These are phyloP conservation scores for Typhlichthys subterraneus DNA, from an alignment of 2,797 vertebrate species.

Conservation along the genomic window DNA sequence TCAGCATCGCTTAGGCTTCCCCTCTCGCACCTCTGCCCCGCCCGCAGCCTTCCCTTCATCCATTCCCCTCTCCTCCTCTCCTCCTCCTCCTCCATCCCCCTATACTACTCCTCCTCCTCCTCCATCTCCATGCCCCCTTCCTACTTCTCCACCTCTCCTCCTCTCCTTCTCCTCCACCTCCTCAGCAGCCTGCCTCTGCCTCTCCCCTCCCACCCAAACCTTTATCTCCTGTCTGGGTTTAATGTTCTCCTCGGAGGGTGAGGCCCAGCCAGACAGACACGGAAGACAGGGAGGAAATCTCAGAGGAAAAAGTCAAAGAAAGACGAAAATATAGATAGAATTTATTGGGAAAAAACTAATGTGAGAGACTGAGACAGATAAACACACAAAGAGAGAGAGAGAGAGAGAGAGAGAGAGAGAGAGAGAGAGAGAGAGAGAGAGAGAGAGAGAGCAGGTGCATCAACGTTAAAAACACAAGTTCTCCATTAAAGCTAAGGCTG, in stretches of 20 bases:
- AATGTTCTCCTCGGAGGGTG: slow-evolving; percentile 51
- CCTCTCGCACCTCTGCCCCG: slow-evolving; percentile 31
- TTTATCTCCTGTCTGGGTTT: slow-evolving; percentile 15
- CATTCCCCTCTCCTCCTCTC: slow-evolving; percentile 8
- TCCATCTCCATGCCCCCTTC: slow-evolving; percentile 12
- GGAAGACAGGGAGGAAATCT: slow-evolving; percentile 29
- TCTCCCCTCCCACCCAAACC: slow-evolving; percentile 22
- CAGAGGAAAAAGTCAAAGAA: neutral
- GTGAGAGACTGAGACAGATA: slow-evolving; percentile 21
- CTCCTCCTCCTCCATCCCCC: slow-evolving; percentile 36
- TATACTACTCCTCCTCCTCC: slow-evolving; percentile 10
- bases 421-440: neutral
- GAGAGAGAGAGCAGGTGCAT: neutral
- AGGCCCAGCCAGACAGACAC: slow-evolving; percentile 17
- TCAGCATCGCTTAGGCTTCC: slow-evolving; percentile 73
- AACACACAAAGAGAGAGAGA: slow-evolving; percentile 9
- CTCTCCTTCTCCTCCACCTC: slow-evolving; percentile 31
- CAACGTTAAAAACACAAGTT: neutral
- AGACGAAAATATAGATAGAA: neutral
- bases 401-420: neutral
- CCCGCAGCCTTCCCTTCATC: slow-evolving; percentile 46
- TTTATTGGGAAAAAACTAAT: slow-evolving; percentile 1
- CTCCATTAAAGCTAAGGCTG: neutral
- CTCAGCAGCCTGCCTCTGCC: neutral
- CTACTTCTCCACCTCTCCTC: slow-evolving; percentile 7